These are phyloP conservation scores for Eulemur mongoz DNA, from an alignment of 2,797 vertebrate genomes.

Conservation along the genomic window DNA sequence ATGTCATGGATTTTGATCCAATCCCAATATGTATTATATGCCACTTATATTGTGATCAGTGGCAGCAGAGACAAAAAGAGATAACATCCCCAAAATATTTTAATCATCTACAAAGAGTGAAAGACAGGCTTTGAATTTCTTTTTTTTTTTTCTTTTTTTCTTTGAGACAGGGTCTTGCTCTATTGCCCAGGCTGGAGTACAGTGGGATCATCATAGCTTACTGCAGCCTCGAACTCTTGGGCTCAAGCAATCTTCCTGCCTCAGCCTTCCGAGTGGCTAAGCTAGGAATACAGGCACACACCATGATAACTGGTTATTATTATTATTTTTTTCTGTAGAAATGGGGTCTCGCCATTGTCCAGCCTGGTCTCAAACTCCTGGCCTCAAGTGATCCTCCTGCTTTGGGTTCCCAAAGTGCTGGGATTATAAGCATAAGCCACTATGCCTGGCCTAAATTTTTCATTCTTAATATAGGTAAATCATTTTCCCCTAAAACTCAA, in stretches of 20 bases:
- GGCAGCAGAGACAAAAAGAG: not conserved
- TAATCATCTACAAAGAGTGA: conserved; percentile 4
- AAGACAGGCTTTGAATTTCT: not conserved
- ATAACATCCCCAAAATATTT: not conserved
- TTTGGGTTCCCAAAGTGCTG: not conserved
- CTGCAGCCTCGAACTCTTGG: not conserved
- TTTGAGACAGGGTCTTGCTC: not conserved
- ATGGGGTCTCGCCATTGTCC: not conserved
- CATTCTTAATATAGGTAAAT: not conserved
- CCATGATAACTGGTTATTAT: not conserved
- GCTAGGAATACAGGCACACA: not conserved
- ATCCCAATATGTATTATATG: not conserved
- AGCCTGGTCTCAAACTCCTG: not conserved
- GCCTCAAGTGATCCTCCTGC: not conserved
- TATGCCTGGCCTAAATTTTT: not conserved
- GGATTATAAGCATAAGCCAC: not conserved
- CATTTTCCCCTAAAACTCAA: not conserved
- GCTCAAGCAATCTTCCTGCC: not conserved
- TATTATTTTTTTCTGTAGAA: not conserved
- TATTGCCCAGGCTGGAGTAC: not conserved
- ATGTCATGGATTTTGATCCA: not conserved
- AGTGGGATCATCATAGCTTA: not conserved
- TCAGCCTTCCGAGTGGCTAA: not conserved
- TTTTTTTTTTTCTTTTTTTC: not conserved
- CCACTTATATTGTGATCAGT: not conserved